Percentiles rank a stretch among this genome's conserved stretches.
Conservation (phyloP, 1,140 invertebrate genomes). For the Anthonomus grandis region DNA sequence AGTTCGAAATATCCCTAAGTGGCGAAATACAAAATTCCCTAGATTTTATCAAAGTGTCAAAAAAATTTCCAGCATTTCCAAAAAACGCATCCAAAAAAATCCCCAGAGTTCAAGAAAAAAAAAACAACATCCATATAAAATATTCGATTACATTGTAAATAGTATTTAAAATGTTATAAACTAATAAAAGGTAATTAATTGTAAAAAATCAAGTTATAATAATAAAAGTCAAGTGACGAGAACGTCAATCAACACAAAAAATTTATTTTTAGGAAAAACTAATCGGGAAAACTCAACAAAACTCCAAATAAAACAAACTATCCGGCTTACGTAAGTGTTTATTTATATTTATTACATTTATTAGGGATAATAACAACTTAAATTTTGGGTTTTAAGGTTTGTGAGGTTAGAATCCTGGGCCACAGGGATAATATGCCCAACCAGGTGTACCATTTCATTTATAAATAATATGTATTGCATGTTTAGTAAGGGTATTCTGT, state of each 20-base stretch:
- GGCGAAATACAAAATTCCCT: too few relatives aligned
- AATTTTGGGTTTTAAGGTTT: slow-evolving; percentile 4
- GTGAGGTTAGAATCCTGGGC: slow-evolving; percentile 9
- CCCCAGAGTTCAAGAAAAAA: too few relatives aligned
- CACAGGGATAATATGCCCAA: slow-evolving; percentile 5
- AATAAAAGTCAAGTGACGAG: slow-evolving; percentile 9
- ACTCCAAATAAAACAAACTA: neutral
- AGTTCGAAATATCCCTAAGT: too few relatives aligned
- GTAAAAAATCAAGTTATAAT: too few relatives aligned
- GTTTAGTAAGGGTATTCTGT: neutral
- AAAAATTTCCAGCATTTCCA: too few relatives aligned
- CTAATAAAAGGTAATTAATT: too few relatives aligned
- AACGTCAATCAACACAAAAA: slow-evolving; percentile 13
- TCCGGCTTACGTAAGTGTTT: slow-evolving; percentile 20
- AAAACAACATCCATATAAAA: too few relatives aligned
- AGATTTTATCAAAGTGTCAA: too few relatives aligned
- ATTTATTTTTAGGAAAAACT: slow-evolving; percentile 24
- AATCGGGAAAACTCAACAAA: slow-evolving; percentile 5
- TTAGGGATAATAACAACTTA: neutral
- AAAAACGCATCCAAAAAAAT: too few relatives aligned
- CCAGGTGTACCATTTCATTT: neutral
- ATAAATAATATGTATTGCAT: neutral
- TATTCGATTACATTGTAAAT: too few relatives aligned
- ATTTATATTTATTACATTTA: slow-evolving; percentile 4
- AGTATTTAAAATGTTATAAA: too few relatives aligned